These are phyloP conservation scores for Pristionchus pacificus DNA, from an alignment of 1,140 invertebrate species.

Conservation along the genomic window DNA sequence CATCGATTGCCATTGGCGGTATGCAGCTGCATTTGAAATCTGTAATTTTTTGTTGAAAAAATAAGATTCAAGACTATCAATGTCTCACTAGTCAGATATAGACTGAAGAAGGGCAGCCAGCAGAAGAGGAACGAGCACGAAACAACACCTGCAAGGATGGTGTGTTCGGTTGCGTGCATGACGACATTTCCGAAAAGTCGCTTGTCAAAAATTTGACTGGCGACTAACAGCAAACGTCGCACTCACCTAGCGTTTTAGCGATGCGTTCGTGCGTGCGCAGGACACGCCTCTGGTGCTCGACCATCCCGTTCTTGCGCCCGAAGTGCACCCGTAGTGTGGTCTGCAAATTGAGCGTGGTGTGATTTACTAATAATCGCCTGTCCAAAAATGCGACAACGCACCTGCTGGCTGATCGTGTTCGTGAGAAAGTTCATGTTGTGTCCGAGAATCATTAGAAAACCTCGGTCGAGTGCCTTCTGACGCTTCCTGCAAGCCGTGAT, in stretches of 20 bases:
- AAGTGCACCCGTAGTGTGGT: conserved; percentile 55
- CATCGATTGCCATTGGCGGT: conserved; percentile 51
- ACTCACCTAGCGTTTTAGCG: conserved; percentile 59
- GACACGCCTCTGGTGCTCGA: conserved; percentile 54
- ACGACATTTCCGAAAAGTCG: no score
- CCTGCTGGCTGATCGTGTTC: conserved; percentile 39
- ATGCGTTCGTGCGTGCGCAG: conserved; percentile 59
- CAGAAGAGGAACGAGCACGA: conserved; percentile 61
- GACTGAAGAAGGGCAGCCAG: conserved; percentile 62
- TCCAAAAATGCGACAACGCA: background rate
- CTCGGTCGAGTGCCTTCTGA: conserved; percentile 52
- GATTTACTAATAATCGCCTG: background rate
- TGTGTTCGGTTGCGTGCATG: no score
- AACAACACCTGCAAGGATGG: conserved; percentile 58
- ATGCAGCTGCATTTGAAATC: conserved; percentile 51
- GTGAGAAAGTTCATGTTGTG: conserved; percentile 58
- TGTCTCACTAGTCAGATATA: conserved; percentile 58
- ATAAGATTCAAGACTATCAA: background rate
- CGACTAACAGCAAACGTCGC: no score
- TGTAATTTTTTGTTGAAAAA: conserved; percentile 21
- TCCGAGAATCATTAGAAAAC: conserved; percentile 56
- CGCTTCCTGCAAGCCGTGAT: conserved; percentile 37
- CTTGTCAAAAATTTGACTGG: no score
- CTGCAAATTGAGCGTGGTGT: conserved; percentile 32
- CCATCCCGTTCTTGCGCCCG: conserved; percentile 56